Conservation (phyloP, 2,113 vertebrate genomes). For the Apeltes quadracus region DNA sequence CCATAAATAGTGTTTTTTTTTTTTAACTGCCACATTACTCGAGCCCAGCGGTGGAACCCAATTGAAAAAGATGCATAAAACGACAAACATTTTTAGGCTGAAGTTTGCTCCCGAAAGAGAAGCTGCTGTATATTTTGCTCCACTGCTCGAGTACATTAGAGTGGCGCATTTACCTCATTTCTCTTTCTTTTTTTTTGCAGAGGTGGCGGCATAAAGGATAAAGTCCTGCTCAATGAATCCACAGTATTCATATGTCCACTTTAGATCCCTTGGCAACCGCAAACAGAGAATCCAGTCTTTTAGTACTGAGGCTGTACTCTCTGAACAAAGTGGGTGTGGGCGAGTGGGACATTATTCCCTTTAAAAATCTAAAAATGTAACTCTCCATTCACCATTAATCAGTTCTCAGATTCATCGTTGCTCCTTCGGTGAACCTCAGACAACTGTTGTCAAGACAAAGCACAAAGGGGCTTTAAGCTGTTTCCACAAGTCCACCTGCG, state of each 20-base stretch:
- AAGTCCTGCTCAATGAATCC: conserved; percentile 73
- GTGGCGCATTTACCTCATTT: conserved; percentile 71
- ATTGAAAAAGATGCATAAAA: not conserved
- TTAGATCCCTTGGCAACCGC: conserved; percentile 85
- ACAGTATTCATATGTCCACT: conserved; percentile 84
- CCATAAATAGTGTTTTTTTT: conserved; percentile 10
- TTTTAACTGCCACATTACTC: not conserved
- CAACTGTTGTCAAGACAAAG: conserved; percentile 13
- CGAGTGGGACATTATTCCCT: conserved; percentile 12
- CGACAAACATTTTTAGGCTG: conserved; percentile 3
- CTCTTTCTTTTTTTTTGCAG: conserved; percentile 78
- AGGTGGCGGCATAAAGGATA: conserved; percentile 81
- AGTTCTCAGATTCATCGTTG: conserved; percentile 2
- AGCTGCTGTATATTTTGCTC: conserved; percentile 19
- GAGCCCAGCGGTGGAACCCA: not conserved
- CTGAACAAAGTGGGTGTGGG: not conserved
- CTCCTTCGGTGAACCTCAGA: not conserved
- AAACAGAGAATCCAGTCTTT: conserved; percentile 48
- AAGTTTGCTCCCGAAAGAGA: conserved; percentile 4
- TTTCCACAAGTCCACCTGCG: conserved; percentile 14
- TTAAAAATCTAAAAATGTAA: not conserved
- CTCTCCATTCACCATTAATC: not conserved
- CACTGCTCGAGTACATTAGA: conserved; percentile 29
- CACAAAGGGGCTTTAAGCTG: conserved; percentile 23
- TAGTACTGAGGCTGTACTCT: conserved; percentile 27